Evolutionary conservation across 2,797 vertebrate genomes (phyloP), one percentile per base, ranked within the genome.

Genomic region (Thripadectes ignobilis): DNA sequence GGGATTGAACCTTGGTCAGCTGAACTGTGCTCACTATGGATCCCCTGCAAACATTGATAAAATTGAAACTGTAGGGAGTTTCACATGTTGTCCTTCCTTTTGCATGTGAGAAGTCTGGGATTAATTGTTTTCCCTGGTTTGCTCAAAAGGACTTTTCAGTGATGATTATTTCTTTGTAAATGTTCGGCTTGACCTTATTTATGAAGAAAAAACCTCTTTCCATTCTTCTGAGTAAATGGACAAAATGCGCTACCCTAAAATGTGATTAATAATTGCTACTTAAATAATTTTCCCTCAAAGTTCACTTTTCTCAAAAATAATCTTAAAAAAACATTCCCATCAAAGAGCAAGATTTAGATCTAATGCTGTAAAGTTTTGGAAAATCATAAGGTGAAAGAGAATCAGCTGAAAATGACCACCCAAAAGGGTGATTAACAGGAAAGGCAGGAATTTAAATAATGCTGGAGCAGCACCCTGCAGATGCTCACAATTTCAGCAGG

Each of bases 371-470:
- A 81, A 57, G 8, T 75, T 88, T n/a, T 92, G 62, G n/a, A 63
- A 92, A 73, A 78, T 30, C 1, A 2, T 27, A 41, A 86, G n/a
- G 73, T 84, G 43, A 92, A 90, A 90, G 86, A 32, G 3, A 76
- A 66, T 58, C 46, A 86, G 19, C 59, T 85, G 62, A 79, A 93
- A 90, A 51, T 78, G 86, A 49, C 48, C 55, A 90, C 51, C 45
- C 76, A 73, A 86, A 94, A 86, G 26, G 62, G n/a, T 82, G 63
- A 93, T 92, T 93, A 95, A 86, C 49, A 85, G 69, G 91, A 89
- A 93, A 91, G 51, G 20, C 62, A 90, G 74, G 87, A 93, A 82
- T 96, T 93, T 75, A 86, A 92, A 63, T 85, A 88, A 84, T n/a
- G 55, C 80, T 92, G 61, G 55, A 92, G 59, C 63, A 88, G 55